Evolutionary conservation across 2,797 vertebrate genomes (phyloP), one percentile per base, ranked within the genome.

Genomic region (Otolemur crassicaudatus): DNA sequence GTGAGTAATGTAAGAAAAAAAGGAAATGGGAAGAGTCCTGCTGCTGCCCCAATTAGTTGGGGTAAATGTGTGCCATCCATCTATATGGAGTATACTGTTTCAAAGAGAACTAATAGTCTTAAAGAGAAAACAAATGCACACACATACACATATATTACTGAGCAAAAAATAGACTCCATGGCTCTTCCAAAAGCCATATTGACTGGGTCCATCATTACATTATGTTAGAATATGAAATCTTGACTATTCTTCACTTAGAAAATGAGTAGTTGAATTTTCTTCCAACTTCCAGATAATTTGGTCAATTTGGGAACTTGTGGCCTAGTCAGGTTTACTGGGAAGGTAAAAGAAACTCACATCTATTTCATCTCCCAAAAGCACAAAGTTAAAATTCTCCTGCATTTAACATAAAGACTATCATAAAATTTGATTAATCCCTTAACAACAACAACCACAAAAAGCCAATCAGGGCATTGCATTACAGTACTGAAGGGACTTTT

Each of bases 261-360:
- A 73, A 40, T 58, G 46, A 7, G 56, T 19, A 46, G 27, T 49
- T 89, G 69, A 89, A 67, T 70, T 89, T 31, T 81, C 61, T 72
- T 88, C 40, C 49, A 92, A 87, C 25, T 63, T 92, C 77, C 49
- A 85, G 65, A 92, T n/a, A 77, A 76, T 92, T 29, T n/a, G 58
- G 17, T 85, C 43, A 31, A 14, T 67, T 53, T 67, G 37, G 61
- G 73, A 92, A 85, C 25, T 75, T 82, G 27, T 73, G 72, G 34
- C 80, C 20, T 72, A 49, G 58, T 96, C 61, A 90, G 40, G 14
- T 69, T 94, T 72, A 76, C 67, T 65, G 19, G 17, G 49, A 84
- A 89, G 22, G 14, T 63, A 77, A 91, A 89, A 53, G 27, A 93
- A 46, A 46, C 3, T 73, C 20, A 49, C 31, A 49, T 22, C 11